Evolutionary conservation across 2,888 invertebrate genomes (phyloP), one percentile per base, ranked within the genome.

Genomic region (Eupithecia pulchellata): DNA sequence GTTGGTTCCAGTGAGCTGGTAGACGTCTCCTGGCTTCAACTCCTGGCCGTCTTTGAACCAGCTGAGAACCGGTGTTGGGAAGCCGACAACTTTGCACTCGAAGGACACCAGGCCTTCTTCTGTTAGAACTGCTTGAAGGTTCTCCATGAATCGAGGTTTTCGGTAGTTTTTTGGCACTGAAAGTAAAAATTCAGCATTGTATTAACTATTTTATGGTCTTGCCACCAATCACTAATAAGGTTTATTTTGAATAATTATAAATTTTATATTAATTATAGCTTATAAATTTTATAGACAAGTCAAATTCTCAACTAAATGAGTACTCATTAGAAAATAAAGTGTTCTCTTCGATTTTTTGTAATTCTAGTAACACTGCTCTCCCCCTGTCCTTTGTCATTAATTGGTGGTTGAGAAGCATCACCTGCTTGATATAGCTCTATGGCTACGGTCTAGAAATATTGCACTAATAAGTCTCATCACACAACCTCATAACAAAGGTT

Each of bases 41-140:
- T 98, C 98, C 85, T 98, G 97, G 0, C 98, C 98, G 86, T 98
- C 98, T 90, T 98, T 98, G 89, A 97, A 98, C 98, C 98, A 98
- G 83, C 97, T 96, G 0, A 98, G 93, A 64, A 97, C 92, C 0
- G 98, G 98, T 0, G 98, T 98, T 0, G 98, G 98, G 79, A 98
- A 98, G 0, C 98, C 98, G 2, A 98, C 98, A 0, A 98, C 98
- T 89, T 98, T 98, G 86, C 98, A 98, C 85, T 98, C 98, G 84
- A 98, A 98, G 0, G 98, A 98, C 1, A 98, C 98, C 39, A 98
- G 91, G 0, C 98, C 98, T 91, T 98, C 98, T 85, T 98, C 98
- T 0, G 98, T 98, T 60, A 98, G 94, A 58, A 98, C 96, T 11
- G 98, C 98, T 89, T 97, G 97, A 13, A 98, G 94, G 80, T 97